Conservation (phyloP, 37 sponge, comb jelly and placozoan genomes). For the Eunapius fragilis region DNA sequence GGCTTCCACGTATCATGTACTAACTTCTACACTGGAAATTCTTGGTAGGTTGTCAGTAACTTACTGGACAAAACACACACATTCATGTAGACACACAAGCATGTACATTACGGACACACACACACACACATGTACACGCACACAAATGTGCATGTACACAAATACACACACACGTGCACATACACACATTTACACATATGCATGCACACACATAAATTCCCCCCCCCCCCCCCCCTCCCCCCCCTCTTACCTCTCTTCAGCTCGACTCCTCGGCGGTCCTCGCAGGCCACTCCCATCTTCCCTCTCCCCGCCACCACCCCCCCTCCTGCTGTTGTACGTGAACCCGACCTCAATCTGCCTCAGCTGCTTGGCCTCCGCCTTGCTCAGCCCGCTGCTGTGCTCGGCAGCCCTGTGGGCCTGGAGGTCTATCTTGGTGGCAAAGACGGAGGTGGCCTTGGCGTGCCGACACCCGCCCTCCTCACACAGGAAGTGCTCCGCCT, state of each 20-base stretch:
- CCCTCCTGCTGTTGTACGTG: conserved; percentile 26
- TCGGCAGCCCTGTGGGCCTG: conserved; percentile 74
- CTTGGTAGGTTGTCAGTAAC: too few relatives aligned
- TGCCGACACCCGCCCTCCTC: conserved; percentile 72
- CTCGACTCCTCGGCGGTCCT: background rate
- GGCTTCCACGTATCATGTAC: too few relatives aligned
- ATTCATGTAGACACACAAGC: conserved; percentile 10
- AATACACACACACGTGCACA: background rate
- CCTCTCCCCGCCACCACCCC: background rate
- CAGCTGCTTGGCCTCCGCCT: conserved; percentile 67
- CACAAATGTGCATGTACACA: too few relatives aligned
- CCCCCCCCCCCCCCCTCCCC: background rate
- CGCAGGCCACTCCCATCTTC: too few relatives aligned
- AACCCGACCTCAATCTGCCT: conserved; percentile 62
- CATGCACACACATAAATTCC: background rate
- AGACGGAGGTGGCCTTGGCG: conserved; percentile 72
- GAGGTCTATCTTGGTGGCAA: conserved; percentile 77
- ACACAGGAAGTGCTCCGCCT: conserved; percentile 85
- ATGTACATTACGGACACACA: background rate
- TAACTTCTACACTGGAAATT: too few relatives aligned
- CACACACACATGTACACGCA: too few relatives aligned
- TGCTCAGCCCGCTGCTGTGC: conserved; percentile 66
- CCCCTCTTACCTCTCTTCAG: background rate
- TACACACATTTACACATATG: background rate
- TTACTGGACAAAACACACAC: background rate